Base-by-base conservation (phyloP, 35 echinoderm and acorn worm species). In the Lytechinus pictus region DNA sequence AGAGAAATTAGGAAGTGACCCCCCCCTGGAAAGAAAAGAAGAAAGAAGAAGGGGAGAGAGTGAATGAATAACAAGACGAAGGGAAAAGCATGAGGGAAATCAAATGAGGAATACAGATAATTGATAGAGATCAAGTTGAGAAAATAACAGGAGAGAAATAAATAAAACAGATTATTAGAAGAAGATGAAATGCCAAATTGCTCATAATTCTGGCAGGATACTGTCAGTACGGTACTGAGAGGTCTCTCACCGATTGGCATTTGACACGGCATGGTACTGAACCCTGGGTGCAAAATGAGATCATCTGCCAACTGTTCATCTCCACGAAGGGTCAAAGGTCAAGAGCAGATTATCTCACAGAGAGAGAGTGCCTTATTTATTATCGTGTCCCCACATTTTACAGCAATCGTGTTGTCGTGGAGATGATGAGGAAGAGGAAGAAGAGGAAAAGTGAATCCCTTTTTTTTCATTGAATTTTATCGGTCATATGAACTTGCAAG, bases 261-360 rank as follows among this genome's bases (percentile, higher is more conserved):
- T 90, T 90, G 88, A 90, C 88, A 90, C 28, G 88, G 52, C 88
- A 90, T 90, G 88, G 33, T 52, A 90, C n/a, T 90, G 88, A 90
- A 90, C 88, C 24, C 88, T 44, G 88, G 88, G 88, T 90, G 88
- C 88, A 90, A 90, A 90, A 90, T 90, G 88, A 90, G 88, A 90
- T 90, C 88, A 90, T 90, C 88, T 90, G 88, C 88, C 88, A 90
- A 90, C 88, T 90, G 88, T 90, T 90, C 88, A 90, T 90, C 88
- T 90, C 88, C 88, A 33, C 88, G 88, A 90, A 90, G 88, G 88
- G 88, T 90, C 88, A 29, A 9, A 90, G 88, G 27, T 90, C 88
- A 90, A 90, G 88, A 90, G 52, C 24, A 90, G 88, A 90, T 90
- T 90, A 90, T 90, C 88, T 79, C 66, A 79, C 11, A 27, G 88